These are phyloP conservation scores for Stratiolaelaps scimitus DNA, from an alignment of 1,140 invertebrate genomes.

Conservation along the genomic window DNA sequence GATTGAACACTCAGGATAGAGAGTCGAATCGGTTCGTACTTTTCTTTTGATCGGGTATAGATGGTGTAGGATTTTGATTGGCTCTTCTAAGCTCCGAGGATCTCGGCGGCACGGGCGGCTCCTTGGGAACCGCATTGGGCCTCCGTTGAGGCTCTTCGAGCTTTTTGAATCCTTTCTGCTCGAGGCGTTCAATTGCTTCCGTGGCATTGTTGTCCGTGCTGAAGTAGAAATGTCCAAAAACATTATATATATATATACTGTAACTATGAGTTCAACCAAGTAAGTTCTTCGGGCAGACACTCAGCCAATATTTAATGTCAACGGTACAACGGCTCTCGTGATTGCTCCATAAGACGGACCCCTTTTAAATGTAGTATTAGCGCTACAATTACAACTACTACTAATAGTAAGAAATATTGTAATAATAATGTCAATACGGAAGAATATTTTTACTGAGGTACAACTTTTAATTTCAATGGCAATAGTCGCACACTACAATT, in stretches of 20 bases:
- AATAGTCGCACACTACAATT: too few relatives aligned
- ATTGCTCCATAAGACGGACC: too few relatives aligned
- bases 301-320: too few relatives aligned
- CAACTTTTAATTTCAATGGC: too few relatives aligned
- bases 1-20: not conserved
- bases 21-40: conserved; percentile 22
- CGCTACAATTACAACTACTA: too few relatives aligned
- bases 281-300: too few relatives aligned
- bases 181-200: conserved; percentile 61
- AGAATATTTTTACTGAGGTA: too few relatives aligned
- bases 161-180: conserved; percentile 65
- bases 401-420: not conserved
- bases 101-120: conserved; percentile 30
- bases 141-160: conserved; percentile 48
- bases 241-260: too few relatives aligned
- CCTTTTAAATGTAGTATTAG: too few relatives aligned
- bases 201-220: conserved; percentile 76
- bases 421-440: not conserved
- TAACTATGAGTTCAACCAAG: too few relatives aligned
- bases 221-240: conserved; percentile 36
- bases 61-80: conserved; percentile 43
- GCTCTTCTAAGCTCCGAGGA: conserved; percentile 40
- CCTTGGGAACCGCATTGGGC: conserved; percentile 40
- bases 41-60: conserved; percentile 57
- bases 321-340: too few relatives aligned